phyloP scores from a whole-genome alignment of 2,888 invertebrate species.

The Tipula confusa region DNA sequence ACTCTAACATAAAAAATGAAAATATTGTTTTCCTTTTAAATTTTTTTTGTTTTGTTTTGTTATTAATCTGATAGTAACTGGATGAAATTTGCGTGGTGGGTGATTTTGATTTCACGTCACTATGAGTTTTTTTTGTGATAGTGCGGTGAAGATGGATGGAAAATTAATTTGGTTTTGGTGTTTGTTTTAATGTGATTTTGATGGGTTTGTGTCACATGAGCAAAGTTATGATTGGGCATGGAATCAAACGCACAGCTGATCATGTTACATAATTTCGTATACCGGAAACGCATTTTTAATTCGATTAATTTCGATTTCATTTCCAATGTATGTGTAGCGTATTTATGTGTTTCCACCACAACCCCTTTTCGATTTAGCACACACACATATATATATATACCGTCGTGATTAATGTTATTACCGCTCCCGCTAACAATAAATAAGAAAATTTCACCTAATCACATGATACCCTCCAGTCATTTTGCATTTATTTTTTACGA shows the following conservation, averaged over 20 bases:
- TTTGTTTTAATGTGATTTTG: constrained; percentile 15
- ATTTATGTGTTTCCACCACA: background rate
- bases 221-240: background rate
- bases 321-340: background rate
- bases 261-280: background rate
- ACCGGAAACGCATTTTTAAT: background rate
- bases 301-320: background rate
- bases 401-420: background rate
- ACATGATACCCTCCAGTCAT: constrained; percentile 12
- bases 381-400: background rate
- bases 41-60: background rate
- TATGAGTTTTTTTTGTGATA: background rate
- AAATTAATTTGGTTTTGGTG: background rate
- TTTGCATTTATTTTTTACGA: background rate
- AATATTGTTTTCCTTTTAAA: background rate
- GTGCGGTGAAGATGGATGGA: background rate
- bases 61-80: constrained; percentile 20
- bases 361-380: background rate
- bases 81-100: constrained; percentile 16
- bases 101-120: constrained; percentile 16
- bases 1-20: background rate
- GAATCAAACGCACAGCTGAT: background rate
- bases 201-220: background rate
- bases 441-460: background rate
- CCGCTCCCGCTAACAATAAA: background rate